phyloP scores from a whole-genome alignment of 1,140 invertebrate species.

The Habropoda laboriosa region DNA sequence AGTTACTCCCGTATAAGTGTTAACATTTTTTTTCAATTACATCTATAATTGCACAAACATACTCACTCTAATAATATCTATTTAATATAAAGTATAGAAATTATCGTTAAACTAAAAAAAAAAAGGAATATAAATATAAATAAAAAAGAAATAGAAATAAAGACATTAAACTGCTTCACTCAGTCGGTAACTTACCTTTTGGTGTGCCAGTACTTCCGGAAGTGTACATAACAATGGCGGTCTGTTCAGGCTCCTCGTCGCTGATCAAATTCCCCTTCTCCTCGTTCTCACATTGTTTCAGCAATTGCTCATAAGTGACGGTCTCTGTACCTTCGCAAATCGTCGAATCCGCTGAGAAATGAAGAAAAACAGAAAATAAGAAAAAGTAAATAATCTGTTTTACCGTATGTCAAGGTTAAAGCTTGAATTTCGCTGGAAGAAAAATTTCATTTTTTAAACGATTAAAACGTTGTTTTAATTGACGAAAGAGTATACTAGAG shows the following conservation, averaged over 20 bases:
- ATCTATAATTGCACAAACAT: no score
- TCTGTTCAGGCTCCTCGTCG: constrained; percentile 76
- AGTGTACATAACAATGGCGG: constrained; percentile 93
- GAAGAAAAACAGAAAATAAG: not conserved
- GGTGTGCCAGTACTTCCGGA: constrained; percentile 96
- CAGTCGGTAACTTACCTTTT: constrained; percentile 91
- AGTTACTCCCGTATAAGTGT: no score
- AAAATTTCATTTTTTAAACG: no score
- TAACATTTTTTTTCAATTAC: no score
- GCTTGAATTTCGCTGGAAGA: no score
- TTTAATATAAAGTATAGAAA: no score
- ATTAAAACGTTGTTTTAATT: no score
- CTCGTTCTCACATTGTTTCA: constrained; percentile 77
- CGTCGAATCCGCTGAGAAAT: constrained; percentile 68
- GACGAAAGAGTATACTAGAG: no score
- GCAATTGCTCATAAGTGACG: constrained; percentile 80
- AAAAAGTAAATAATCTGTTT: no score
- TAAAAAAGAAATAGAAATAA: not conserved
- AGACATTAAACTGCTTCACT: no score
- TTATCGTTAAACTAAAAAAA: not conserved
- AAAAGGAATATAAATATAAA: not conserved
- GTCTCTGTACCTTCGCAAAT: constrained; percentile 75
- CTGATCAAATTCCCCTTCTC: constrained; percentile 71
- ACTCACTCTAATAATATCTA: no score
- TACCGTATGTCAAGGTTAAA: no score